A percentile compares a stretch with the other conserved stretches of the same genome.
phyloP scores from a whole-genome alignment of 2,113 vertebrate species.

The Pungitius pungitius region DNA sequence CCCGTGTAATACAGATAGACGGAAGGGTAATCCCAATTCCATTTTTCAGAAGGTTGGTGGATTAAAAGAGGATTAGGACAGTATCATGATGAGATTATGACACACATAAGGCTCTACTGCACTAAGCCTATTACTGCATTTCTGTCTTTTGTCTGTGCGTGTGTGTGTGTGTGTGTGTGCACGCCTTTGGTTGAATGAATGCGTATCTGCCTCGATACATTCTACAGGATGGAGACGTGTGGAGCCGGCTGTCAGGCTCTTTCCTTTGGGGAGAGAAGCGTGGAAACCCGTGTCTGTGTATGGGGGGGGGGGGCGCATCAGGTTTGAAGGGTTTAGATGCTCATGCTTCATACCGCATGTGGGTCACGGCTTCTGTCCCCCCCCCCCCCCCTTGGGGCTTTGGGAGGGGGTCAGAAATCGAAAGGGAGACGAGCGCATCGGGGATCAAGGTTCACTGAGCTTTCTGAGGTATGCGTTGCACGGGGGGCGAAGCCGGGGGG shows the following conservation, averaged over 20 bases:
- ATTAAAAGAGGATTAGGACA: constrained; percentile 74
- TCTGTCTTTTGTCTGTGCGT: constrained; percentile 31
- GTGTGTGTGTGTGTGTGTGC: constrained; percentile 15
- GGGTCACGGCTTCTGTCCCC: constrained; percentile 67
- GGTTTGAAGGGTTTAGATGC: constrained; percentile 71
- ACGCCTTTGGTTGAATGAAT: constrained; percentile 50
- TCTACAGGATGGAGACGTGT: constrained; percentile 71
- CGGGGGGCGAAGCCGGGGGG: background rate
- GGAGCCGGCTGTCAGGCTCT: constrained; percentile 39
- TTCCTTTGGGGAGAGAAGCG: constrained; percentile 37
- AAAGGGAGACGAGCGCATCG: constrained; percentile 18
- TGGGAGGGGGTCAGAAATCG: constrained; percentile 39
- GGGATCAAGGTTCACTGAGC: constrained; percentile 51
- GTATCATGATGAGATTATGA: constrained; percentile 79
- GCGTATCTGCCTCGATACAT: constrained; percentile 41
- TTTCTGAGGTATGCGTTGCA: constrained; percentile 15
- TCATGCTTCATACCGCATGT: constrained; percentile 68
- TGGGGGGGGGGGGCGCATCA: constrained; percentile 15
- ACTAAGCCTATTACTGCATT: constrained; percentile 66
- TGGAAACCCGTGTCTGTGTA: constrained; percentile 14
- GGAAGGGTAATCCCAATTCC: constrained; percentile 68
- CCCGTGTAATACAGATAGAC: constrained; percentile 66
- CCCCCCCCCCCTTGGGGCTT: constrained; percentile 16
- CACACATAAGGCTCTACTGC: constrained; percentile 66
- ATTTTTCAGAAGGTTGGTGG: constrained; percentile 69